Conservation (phyloP, 2,888 invertebrate species). For the Phortica okadai region DNA sequence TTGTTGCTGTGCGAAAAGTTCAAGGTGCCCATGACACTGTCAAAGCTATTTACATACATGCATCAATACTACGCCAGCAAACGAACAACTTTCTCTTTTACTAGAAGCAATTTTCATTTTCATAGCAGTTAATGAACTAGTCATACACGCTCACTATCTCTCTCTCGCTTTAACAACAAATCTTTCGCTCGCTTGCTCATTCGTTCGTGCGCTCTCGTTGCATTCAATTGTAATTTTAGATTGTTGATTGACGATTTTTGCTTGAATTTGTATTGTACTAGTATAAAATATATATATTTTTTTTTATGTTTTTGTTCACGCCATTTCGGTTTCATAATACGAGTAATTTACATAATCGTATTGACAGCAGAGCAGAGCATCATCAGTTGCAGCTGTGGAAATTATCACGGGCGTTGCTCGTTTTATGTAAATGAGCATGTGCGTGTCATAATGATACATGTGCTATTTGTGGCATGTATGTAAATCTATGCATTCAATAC, state of each 20-base stretch:
- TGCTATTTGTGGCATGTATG: neutral
- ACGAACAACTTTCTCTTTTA: conserved; percentile 20
- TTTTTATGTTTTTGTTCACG: conserved; percentile 34
- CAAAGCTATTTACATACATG: neutral
- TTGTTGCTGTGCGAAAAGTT: neutral
- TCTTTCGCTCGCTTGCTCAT: conserved; percentile 18
- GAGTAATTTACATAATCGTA: conserved; percentile 49
- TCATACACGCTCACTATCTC: conserved; percentile 38
- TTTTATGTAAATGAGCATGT: neutral
- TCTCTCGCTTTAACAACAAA: conserved; percentile 38
- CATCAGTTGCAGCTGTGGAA: neutral
- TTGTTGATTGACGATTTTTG: conserved; percentile 9
- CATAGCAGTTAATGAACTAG: neutral
- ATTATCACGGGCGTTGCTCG: conserved; percentile 4
- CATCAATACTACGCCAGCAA: neutral
- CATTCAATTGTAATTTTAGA: conserved; percentile 2
- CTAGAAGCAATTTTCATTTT: conserved; percentile 9
- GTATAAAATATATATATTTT: conserved; percentile 15
- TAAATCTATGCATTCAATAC: conserved; percentile 1
- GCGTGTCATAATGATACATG: conserved; percentile 5
- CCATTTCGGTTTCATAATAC: conserved; percentile 43
- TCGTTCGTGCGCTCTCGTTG: neutral
- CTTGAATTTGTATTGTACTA: neutral
- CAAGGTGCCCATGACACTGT: conserved; percentile 3
- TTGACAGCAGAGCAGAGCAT: neutral